Evolutionary conservation across 2,888 invertebrate species (phyloP).

Genomic region (Drosophila histrio): DNA sequence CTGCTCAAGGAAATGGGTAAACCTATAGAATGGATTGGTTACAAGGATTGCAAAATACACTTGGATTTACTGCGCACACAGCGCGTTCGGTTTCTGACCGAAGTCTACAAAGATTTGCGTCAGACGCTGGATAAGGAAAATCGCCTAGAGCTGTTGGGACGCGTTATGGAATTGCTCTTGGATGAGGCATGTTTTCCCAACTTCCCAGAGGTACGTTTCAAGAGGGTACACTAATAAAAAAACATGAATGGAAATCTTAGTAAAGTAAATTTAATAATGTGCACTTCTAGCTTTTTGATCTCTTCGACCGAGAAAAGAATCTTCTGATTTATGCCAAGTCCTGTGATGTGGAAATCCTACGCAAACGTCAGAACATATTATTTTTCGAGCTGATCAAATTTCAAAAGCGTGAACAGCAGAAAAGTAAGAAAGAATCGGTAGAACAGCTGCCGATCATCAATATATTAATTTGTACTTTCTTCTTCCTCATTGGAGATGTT

Average conservation of each 20-base stretch:
- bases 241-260: too few species aligned
- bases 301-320: conserved; percentile 83
- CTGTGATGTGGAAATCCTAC: conserved; percentile 80
- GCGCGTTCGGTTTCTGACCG: conserved; percentile 90
- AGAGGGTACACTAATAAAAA: too few species aligned
- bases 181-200: conserved; percentile 78
- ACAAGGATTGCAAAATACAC: conserved; percentile 88
- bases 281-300: conserved; percentile 72
- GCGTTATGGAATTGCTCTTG: conserved; percentile 87
- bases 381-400: conserved; percentile 83
- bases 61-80: conserved; percentile 94
- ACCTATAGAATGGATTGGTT: conserved; percentile 91
- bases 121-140: conserved; percentile 87
- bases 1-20: conserved; percentile 89
- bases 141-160: conserved; percentile 88
- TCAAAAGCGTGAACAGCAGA: conserved; percentile 62
- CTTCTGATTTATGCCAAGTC: conserved; percentile 79
- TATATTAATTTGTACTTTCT: not conserved
- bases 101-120: conserved; percentile 88
- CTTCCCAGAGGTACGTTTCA: conserved; percentile 81
- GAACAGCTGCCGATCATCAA: not conserved
- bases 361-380: conserved; percentile 80
- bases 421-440: conserved; percentile 52
- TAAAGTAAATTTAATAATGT: not conserved
- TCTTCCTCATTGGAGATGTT: conserved; percentile 67